phyloP scores from a whole-genome alignment of 1,140 invertebrate species.

The Antheraea mylitta region DNA sequence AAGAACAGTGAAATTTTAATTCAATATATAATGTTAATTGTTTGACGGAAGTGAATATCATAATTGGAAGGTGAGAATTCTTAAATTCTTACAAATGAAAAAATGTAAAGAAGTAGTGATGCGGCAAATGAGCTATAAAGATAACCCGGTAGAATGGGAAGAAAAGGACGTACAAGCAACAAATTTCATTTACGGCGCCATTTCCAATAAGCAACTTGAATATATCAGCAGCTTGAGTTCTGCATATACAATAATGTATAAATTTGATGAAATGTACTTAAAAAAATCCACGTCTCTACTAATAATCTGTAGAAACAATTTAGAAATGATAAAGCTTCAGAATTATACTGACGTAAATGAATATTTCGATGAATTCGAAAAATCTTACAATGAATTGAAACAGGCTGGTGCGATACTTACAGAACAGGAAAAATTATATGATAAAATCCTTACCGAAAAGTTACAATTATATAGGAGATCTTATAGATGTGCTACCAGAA shows the following conservation, averaged over 20 bases:
- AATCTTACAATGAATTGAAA: slow-evolving; percentile 43
- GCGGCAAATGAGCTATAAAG: slow-evolving; percentile 2
- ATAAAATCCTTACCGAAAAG: slow-evolving; percentile 38
- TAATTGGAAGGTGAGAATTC: slow-evolving; percentile 36
- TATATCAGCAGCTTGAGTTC: slow-evolving; percentile 29
- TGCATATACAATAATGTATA: slow-evolving; percentile 32
- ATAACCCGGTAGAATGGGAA: slow-evolving; percentile 18
- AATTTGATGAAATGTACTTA: slow-evolving; percentile 42
- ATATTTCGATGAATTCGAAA: slow-evolving; percentile 53
- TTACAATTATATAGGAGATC: slow-evolving; percentile 47
- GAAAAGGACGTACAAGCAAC: slow-evolving; percentile 29
- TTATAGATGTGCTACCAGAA: slow-evolving; percentile 42
- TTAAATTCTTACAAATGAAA: slow-evolving; percentile 30
- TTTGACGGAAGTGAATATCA: slow-evolving; percentile 43
- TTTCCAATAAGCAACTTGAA: slow-evolving; percentile 36
- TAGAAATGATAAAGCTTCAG: slow-evolving; percentile 23
- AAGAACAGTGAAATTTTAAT: slow-evolving; percentile 29
- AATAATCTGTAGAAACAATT: slow-evolving; percentile 35
- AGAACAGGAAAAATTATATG: slow-evolving; percentile 51
- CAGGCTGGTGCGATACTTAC: slow-evolving; percentile 35
- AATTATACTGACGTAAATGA: slow-evolving; percentile 27
- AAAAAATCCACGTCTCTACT: slow-evolving; percentile 35
- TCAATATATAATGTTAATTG: no score
- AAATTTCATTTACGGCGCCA: slow-evolving; percentile 34
- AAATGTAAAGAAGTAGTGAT: slow-evolving; percentile 27